Evolutionary conservation across 2,797 vertebrate genomes (phyloP), one percentile per base, ranked within the genome.

Genomic region (Corythornis leucogaster): DNA sequence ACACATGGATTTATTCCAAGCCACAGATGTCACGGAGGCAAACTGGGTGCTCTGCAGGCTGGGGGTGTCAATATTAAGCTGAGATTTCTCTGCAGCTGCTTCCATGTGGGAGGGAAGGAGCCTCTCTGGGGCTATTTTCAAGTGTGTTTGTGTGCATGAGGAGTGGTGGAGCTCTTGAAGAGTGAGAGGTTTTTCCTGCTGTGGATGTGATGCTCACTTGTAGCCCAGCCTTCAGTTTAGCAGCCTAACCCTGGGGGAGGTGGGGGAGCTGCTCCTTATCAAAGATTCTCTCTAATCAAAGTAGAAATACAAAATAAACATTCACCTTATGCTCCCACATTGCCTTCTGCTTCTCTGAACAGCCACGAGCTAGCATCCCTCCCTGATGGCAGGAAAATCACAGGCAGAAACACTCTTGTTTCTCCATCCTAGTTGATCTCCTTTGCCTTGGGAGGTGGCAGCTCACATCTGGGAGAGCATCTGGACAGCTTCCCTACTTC

Each of bases 71-170:
- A 33, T 90, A 62, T 64, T 53, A 67, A 91, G 69, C 71, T 76
- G 87, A 84, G 59, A 58, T 89, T 92, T 74, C 59, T 64, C 74
- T 92, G 82, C 92, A 95, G 87, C 93, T 95, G 77, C 80, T 91
- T 76, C 70, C 91, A 35, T 0, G 90, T 91, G 78, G 82, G 90
- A 92, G 85, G 87, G 55, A 82, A 64, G 85, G 85, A 87, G 35
- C 66, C 77, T 94, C 61, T 76, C n/a, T 25, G 46, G 67, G 86
- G 88, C 87, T 87, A 5, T 95, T 94, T 85, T 74, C 5, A 28
- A 28, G 19, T 2, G 4, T 55, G 71, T 85, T 85, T 91, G 71
- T 69, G 53, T 76, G 66, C 66, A 28, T 42, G 89, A 79, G 76
- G 88, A 76, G 87, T 85, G 46, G 0, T 90, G 16, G 2, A 16